Percentiles rank a stretch among this genome's conserved stretches.
Conservation (phyloP, 2,797 vertebrate species). For the Catostomus latipinnis region DNA sequence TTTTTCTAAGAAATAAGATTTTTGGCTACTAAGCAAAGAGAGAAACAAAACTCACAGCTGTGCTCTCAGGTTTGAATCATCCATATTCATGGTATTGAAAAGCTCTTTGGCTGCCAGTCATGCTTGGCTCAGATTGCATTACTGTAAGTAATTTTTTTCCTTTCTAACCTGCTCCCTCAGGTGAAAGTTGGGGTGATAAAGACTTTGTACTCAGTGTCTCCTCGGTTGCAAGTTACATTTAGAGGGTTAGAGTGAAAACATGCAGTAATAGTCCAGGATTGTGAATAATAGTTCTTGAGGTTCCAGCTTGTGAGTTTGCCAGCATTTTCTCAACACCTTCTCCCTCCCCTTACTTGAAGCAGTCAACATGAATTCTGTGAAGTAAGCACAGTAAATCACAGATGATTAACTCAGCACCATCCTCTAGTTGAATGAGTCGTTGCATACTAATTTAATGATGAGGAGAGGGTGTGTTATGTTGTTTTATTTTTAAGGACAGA, state of each 20-base stretch:
- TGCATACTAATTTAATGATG: conserved; percentile 67
- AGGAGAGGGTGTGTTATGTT: conserved; percentile 54
- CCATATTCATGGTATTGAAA: conserved; percentile 46
- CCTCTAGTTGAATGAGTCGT: conserved; percentile 68
- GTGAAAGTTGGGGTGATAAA: conserved; percentile 65
- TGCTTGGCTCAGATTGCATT: conserved; percentile 50
- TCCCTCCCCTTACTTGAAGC: conserved; percentile 62
- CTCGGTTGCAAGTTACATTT: conserved; percentile 54
- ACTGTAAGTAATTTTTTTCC: conserved; percentile 36
- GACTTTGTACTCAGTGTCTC: conserved; percentile 62
- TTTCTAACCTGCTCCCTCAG: conserved; percentile 52
- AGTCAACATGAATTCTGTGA: conserved; percentile 65
- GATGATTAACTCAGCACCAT: conserved; percentile 70
- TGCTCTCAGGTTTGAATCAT: conserved; percentile 49
- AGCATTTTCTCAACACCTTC: conserved; percentile 72
- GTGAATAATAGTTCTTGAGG: conserved; percentile 71
- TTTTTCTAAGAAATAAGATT: background rate
- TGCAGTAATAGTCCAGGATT: conserved; percentile 68
- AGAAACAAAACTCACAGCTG: conserved; percentile 43
- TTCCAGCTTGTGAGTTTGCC: conserved; percentile 65
- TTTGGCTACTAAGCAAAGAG: conserved; percentile 31
- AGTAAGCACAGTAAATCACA: conserved; percentile 75
- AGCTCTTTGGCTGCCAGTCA: conserved; percentile 48
- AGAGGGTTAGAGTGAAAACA: conserved; percentile 61
- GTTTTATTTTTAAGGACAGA: conserved; percentile 59